Evolutionary conservation across 92 coral and sea anemone species (phyloP).

Genomic region (Blastomussa wellsi): DNA sequence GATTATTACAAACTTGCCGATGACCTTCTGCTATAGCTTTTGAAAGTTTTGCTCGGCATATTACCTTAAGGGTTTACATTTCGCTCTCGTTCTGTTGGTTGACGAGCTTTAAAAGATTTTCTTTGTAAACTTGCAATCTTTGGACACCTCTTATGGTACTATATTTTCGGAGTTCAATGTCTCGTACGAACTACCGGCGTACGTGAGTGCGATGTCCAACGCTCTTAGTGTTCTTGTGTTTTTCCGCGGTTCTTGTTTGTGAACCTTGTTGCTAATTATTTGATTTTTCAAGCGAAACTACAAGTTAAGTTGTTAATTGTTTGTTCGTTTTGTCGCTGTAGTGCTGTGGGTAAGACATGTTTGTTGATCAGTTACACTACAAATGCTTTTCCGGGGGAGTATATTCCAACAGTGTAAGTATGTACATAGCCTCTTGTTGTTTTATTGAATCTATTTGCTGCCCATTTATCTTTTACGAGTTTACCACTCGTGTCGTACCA

Average conservation of each 20-base stretch:
- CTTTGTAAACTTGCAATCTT: not conserved
- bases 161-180: constrained; percentile 33
- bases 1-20: constrained; percentile 4
- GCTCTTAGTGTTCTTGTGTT: constrained; percentile 16
- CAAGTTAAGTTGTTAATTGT: not conserved
- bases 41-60: not conserved
- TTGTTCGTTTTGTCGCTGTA: constrained; percentile 30
- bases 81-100: not conserved
- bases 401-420: constrained; percentile 98
- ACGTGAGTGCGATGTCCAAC: constrained; percentile 1
- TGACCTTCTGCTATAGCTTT: not conserved
- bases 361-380: constrained; percentile 90
- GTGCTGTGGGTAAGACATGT: constrained; percentile 98
- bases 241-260: too few species aligned
- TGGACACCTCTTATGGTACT: constrained; percentile 28
- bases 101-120: not conserved
- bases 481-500: not conserved
- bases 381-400: constrained; percentile 96
- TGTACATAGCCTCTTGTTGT: not conserved
- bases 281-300: not conserved
- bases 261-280: not conserved
- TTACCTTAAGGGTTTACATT: not conserved
- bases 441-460: not conserved
- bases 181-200: constrained; percentile 2
- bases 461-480: not conserved